Percentiles rank a stretch among this genome's conserved stretches.
Evolutionary conservation across 2,797 vertebrate genomes (phyloP).

Genomic region (Cetoscarus ocellatus): DNA sequence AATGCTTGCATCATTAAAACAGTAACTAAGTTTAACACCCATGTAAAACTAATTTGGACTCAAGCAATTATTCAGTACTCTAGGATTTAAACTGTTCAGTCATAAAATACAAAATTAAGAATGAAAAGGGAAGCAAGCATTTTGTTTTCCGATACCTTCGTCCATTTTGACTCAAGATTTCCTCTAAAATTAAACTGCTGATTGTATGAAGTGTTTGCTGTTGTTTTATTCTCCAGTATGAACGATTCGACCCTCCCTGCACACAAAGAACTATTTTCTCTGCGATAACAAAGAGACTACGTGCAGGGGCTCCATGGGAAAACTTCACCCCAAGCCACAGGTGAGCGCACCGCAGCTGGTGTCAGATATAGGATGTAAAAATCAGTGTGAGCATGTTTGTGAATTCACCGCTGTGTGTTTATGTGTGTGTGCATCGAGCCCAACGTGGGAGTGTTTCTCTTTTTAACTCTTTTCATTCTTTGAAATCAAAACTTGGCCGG

Average conservation of each 20-base stretch:
- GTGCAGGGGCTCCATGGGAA: slow-evolving; percentile 75
- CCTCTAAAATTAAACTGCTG: slow-evolving; percentile 5
- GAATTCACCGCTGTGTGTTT: slow-evolving; percentile 8
- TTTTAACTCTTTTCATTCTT: slow-evolving; percentile 77
- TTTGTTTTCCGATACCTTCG: not conserved
- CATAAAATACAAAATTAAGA: not conserved
- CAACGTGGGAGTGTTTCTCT: slow-evolving; percentile 54
- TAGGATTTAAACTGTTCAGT: too few species aligned
- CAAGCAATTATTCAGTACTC: too few species aligned
- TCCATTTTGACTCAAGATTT: not conserved
- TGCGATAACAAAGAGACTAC: slow-evolving; percentile 68
- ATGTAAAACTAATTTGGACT: too few species aligned
- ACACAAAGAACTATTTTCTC: slow-evolving; percentile 61
- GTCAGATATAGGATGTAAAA: slow-evolving; percentile 47
- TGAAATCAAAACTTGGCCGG: slow-evolving; percentile 77
- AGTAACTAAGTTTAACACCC: too few species aligned
- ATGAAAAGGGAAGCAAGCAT: not conserved
- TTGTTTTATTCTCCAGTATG: not conserved
- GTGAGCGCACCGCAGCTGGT: slow-evolving; percentile 56
- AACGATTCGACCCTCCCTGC: slow-evolving; percentile 47
- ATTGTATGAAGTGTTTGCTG: not conserved
- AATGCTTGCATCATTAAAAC: too few species aligned
- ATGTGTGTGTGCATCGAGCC: slow-evolving; percentile 26
- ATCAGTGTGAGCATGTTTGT: slow-evolving; percentile 43
- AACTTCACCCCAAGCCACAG: slow-evolving; percentile 57